A percentile compares a stretch with the other conserved stretches of the same genome.
Evolutionary conservation across 2,113 vertebrate species (phyloP).

Genomic region (Grallaria varia): DNA sequence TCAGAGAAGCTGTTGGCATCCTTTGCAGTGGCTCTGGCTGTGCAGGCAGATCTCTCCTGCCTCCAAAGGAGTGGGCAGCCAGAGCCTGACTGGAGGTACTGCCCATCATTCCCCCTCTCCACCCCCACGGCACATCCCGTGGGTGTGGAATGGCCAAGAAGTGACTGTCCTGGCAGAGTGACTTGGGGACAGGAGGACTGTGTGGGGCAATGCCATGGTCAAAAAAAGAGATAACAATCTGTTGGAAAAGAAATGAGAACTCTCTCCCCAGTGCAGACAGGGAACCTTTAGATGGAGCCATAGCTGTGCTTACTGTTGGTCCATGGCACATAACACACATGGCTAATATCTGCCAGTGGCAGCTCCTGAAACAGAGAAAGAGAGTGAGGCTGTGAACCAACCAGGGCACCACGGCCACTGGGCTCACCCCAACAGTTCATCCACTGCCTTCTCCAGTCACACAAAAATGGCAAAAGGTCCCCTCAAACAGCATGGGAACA

Average conservation of each 20-base stretch:
- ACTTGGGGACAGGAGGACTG: background rate
- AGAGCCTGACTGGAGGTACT: fast-evolving
- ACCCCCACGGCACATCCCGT: fast-evolving
- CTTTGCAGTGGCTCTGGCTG: background rate
- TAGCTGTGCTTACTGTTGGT: slow-evolving; percentile 30
- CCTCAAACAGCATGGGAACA: background rate
- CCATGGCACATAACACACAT: background rate
- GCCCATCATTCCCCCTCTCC: background rate
- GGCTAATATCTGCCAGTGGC: background rate
- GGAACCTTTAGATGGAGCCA: fast-evolving
- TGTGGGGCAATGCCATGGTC: background rate
- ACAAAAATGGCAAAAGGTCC: background rate
- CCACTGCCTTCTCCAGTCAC: background rate
- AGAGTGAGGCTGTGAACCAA: too few relatives aligned
- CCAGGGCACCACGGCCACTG: fast-evolving
- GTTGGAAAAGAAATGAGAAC: background rate
- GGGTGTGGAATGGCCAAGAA: background rate
- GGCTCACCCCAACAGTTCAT: background rate
- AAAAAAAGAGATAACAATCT: background rate
- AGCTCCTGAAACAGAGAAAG: slow-evolving; percentile 1
- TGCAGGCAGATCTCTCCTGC: background rate
- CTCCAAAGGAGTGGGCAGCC: background rate
- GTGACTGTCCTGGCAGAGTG: background rate
- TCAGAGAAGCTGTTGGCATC: background rate
- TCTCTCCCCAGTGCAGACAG: background rate